Percentiles rank a stretch among this genome's conserved stretches.
These are phyloP conservation scores for Sepiola atlantica DNA, from an alignment of 2,888 invertebrate genomes.

Conservation along the genomic window DNA sequence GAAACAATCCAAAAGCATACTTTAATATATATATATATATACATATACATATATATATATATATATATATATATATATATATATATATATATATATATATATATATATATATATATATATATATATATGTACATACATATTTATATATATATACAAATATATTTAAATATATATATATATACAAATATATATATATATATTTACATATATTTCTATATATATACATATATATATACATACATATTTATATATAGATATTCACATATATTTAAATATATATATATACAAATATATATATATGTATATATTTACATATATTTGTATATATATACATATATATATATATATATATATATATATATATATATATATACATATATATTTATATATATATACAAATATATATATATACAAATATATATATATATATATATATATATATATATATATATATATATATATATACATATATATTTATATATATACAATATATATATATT, in stretches of 20 bases:
- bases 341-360: background rate
- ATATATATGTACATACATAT: background rate
- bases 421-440: background rate
- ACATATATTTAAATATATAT: too few species aligned
- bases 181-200: too few species aligned
- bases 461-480: background rate
- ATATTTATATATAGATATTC: too few species aligned
- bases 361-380: background rate
- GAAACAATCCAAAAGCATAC: too few species aligned
- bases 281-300: background rate
- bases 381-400: background rate
- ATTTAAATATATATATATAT: too few species aligned
- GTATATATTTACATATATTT: too few species aligned
- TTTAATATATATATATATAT: background rate
- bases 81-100: background rate
- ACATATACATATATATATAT: background rate
- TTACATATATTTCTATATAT: too few species aligned
- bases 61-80: background rate
- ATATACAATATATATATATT: too few species aligned
- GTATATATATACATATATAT: too few species aligned
- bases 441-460: background rate
- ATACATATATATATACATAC: too few species aligned
- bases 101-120: background rate
- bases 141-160: background rate
- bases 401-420: background rate